phyloP scores from a whole-genome alignment of 2,113 vertebrate genomes.

The Nothobranchius kuhntae region DNA sequence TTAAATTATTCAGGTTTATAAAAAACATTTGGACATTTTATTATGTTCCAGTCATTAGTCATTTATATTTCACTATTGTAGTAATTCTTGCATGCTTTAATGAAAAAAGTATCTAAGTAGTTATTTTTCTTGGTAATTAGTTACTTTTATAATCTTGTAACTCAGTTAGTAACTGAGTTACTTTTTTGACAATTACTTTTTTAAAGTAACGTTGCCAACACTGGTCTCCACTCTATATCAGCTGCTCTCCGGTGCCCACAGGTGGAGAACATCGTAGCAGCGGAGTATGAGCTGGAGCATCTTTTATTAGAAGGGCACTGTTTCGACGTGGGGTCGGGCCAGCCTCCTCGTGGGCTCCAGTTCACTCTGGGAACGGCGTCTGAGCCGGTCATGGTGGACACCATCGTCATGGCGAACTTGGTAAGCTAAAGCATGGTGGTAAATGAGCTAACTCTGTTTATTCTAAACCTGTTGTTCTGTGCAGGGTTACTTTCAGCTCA shows the following conservation, averaged over 20 bases:
- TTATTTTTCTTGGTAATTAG: too few relatives aligned
- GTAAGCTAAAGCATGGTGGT: conserved; percentile 63
- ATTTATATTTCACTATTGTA: too few relatives aligned
- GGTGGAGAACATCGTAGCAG: conserved; percentile 91
- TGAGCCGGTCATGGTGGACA: conserved; percentile 89
- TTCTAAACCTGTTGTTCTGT: neutral
- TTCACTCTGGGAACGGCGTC: conserved; percentile 90
- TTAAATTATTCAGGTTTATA: too few relatives aligned
- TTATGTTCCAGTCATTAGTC: too few relatives aligned
- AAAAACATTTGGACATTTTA: too few relatives aligned
- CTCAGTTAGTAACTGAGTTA: too few relatives aligned
- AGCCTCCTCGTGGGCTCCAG: conserved; percentile 94
- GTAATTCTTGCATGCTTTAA: too few relatives aligned
- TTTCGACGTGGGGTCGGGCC: conserved; percentile 96
- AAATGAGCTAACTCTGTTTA: neutral
- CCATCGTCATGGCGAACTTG: conserved; percentile 98
- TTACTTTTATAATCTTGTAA: too few relatives aligned
- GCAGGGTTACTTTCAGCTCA: conserved; percentile 97
- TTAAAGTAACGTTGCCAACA: too few relatives aligned
- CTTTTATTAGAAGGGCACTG: conserved; percentile 95
- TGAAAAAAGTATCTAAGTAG: too few relatives aligned
- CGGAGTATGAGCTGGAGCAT: conserved; percentile 94
- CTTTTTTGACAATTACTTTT: too few relatives aligned
- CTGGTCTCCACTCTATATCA: too few relatives aligned
- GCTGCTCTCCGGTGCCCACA: conserved; percentile 50